A percentile compares a stretch with the other conserved stretches of the same genome.
Conservation (phyloP, 1,140 invertebrate genomes). For the Calephelis nemesis region DNA sequence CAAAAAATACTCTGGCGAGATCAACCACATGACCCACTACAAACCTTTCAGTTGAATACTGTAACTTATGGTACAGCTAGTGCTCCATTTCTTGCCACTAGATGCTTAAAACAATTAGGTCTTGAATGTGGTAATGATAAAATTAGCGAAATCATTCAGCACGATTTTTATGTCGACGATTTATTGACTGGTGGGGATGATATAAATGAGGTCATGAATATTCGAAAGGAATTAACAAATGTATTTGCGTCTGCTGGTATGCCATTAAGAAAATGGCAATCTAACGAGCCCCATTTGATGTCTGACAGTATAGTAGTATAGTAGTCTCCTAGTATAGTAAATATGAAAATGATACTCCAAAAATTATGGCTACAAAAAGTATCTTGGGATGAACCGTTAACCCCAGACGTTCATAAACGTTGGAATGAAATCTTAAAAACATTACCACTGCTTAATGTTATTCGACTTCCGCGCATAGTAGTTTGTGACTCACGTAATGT, state of each 20-base stretch:
- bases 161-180: constrained; percentile 32
- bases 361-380: constrained; percentile 23
- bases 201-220: not conserved
- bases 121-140: constrained; percentile 16
- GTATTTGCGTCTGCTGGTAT: too few relatives aligned
- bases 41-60: constrained; percentile 26
- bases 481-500: not conserved
- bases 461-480: not conserved
- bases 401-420: not conserved
- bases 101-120: constrained; percentile 27
- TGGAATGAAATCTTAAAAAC: not conserved
- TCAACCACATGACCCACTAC: not conserved
- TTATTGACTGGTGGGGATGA: too few relatives aligned
- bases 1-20: constrained; percentile 28
- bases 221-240: too few relatives aligned
- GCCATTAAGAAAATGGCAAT: too few relatives aligned
- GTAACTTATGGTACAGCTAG: constrained; percentile 31
- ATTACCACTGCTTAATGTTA: constrained; percentile 1
- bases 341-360: constrained; percentile 28
- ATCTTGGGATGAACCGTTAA: constrained; percentile 13
- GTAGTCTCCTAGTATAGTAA: constrained; percentile 18
- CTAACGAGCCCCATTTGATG: too few relatives aligned
- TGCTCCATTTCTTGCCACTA: constrained; percentile 26
- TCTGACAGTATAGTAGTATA: too few relatives aligned
- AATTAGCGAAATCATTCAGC: constrained; percentile 18